Evolutionary conservation across 2,888 invertebrate genomes (phyloP), one percentile per base, ranked within the genome.

Genomic region (Mellilla xanthometata): DNA sequence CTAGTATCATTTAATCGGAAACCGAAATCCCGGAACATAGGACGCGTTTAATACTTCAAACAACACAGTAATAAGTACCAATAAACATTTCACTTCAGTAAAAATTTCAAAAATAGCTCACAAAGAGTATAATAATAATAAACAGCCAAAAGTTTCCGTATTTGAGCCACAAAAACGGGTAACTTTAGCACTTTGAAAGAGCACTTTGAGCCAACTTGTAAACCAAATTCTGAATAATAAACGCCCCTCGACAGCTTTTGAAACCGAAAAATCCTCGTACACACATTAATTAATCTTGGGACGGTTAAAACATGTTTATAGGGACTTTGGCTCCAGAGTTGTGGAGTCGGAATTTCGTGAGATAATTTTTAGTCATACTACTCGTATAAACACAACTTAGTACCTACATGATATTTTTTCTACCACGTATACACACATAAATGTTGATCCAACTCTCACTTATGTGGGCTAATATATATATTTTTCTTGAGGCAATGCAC

Each of bases 241-340:
- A 66, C 47, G 51, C 41, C 24, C 22, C 41, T 19, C 19, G 54
- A 36, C 50, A 49, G 50, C 54, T 41, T 13, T 31, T 41, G 7
- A 46, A 47, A 60, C 49, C 62, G 54, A 56, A 66, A 56, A 56
- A 62, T 48, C 36, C 49, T 46, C 47, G 50, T 54, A 58, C 65
- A 65, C 62, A 65, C 65, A 68, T 72, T 73, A 72, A 76, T 74
- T 72, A 77, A 72, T 69, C 57, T 61, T 42, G 58, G 54, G 49
- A 59, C 65, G 60, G 60, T 63, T 64, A 65, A 24, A 71, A 75
- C 69, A 74, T 70, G 72, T 72, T 72, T 72, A 70, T 62, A 45
- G 48, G 12, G 29, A 33, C 47, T 48, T 36, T 31, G 23, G 39
- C 39, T 22, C 6, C 39, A 9, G 35, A 29, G 32, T 15, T 36